These are phyloP conservation scores for Scolanthus callimorphus DNA, from an alignment of 92 coral and sea anemone genomes.

Conservation along the genomic window DNA sequence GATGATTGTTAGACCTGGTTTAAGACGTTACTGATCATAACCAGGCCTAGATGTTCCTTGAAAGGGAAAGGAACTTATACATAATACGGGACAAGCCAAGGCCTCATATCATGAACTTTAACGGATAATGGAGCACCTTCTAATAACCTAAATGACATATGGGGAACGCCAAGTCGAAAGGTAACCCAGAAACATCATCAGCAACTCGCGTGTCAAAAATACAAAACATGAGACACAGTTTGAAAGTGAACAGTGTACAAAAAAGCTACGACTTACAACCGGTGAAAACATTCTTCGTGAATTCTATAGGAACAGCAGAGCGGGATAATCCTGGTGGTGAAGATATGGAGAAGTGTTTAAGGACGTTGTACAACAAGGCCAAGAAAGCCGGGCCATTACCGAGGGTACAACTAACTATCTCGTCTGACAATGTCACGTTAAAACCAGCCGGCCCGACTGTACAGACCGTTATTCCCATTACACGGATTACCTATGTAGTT, in stretches of 20 bases:
- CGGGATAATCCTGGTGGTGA: slow-evolving; percentile 67
- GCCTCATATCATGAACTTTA: too few relatives aligned
- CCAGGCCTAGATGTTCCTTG: too few relatives aligned
- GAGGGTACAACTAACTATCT: slow-evolving; percentile 59
- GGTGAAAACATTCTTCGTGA: slow-evolving; percentile 63
- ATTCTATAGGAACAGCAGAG: slow-evolving; percentile 67
- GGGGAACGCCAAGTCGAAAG: background rate
- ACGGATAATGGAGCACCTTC: too few relatives aligned
- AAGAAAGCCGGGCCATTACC: slow-evolving; percentile 30
- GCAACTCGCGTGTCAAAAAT: background rate
- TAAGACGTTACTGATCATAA: too few relatives aligned
- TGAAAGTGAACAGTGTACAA: slow-evolving; percentile 26
- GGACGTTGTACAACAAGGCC: slow-evolving; percentile 47
- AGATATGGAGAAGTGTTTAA: slow-evolving; percentile 54
- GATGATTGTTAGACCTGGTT: too few relatives aligned
- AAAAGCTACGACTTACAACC: slow-evolving; percentile 65
- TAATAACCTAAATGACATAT: too few relatives aligned
- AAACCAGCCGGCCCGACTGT: slow-evolving; percentile 39
- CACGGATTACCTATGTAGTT: slow-evolving; percentile 67
- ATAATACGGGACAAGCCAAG: too few relatives aligned
- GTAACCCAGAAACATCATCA: too few relatives aligned
- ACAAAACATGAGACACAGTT: background rate
- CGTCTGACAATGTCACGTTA: slow-evolving; percentile 44
- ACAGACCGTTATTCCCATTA: slow-evolving; percentile 55
- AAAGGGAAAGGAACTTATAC: too few relatives aligned